Evolutionary conservation across 2,797 vertebrate species (phyloP).

Genomic region (Danio aesculapii): DNA sequence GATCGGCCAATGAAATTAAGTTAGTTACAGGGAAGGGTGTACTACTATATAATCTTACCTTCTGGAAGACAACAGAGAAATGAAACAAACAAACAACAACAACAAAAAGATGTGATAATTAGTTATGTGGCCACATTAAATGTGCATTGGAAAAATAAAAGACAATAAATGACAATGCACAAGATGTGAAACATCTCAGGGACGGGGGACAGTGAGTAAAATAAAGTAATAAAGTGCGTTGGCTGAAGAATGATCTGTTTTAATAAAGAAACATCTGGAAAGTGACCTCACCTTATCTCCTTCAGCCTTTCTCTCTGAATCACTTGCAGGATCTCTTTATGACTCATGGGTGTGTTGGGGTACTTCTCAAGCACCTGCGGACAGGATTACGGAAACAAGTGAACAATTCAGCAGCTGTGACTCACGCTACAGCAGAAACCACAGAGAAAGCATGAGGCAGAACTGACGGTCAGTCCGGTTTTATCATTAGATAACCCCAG

Average conservation of each 20-base stretch:
- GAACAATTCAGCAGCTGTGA: background rate
- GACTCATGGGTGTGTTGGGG: constrained; percentile 98
- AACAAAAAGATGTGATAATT: constrained; percentile 62
- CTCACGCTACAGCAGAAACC: background rate
- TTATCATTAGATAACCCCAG: background rate
- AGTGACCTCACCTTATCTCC: constrained; percentile 90
- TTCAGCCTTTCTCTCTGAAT: constrained; percentile 98
- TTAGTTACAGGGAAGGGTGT: constrained; percentile 67
- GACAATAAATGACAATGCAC: constrained; percentile 28
- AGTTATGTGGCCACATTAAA: constrained; percentile 52
- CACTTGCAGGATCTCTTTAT: constrained; percentile 98
- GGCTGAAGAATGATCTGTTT: background rate
- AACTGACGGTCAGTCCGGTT: background rate
- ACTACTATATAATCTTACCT: constrained; percentile 80
- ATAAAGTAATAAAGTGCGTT: constrained; percentile 18
- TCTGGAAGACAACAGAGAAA: constrained; percentile 84
- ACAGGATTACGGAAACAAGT: constrained; percentile 23
- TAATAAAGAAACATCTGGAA: background rate
- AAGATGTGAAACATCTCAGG: background rate
- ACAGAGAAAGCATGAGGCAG: background rate
- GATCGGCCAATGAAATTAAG: constrained; percentile 65
- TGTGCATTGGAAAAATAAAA: constrained; percentile 47
- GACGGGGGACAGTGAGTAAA: background rate
- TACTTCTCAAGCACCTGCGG: constrained; percentile 97
- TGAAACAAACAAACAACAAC: constrained; percentile 67